Evolutionary conservation across 1,140 invertebrate species (phyloP).

Genomic region (Polypedilum vanderplanki): DNA sequence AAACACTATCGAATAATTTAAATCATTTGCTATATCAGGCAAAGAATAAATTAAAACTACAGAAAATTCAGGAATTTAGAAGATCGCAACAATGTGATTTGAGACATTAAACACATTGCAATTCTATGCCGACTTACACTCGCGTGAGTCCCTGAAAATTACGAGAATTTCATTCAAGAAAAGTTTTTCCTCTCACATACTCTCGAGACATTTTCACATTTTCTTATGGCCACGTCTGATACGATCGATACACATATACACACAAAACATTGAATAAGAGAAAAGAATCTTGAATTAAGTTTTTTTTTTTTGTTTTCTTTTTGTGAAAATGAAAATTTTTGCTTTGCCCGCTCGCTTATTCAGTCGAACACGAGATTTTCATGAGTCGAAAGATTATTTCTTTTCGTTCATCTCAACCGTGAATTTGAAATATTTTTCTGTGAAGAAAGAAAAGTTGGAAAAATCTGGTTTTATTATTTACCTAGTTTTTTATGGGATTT

Average conservation of each 20-base stretch:
- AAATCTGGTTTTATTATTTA: neutral
- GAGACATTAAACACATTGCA: too few species aligned
- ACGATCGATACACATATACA: neutral
- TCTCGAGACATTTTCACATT: neutral
- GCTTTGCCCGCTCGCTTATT: neutral
- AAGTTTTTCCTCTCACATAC: neutral
- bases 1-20: too few species aligned
- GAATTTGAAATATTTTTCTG: conserved; percentile 4
- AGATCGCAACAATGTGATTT: too few species aligned
- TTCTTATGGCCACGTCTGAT: neutral
- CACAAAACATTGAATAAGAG: neutral
- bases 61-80: too few species aligned
- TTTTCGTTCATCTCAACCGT: neutral
- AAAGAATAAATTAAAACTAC: too few species aligned
- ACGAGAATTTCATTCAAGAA: too few species aligned
- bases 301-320: conserved; percentile 3
- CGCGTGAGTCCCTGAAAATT: too few species aligned
- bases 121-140: too few species aligned
- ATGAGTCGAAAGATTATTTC: neutral
- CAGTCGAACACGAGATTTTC: conserved; percentile 17
- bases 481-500: neutral
- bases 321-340: conserved; percentile 7
- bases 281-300: conserved; percentile 4
- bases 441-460: neutral
- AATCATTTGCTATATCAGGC: too few species aligned